phyloP scores from a whole-genome alignment of 2,113 vertebrate species.

The Cepphus grylle region DNA sequence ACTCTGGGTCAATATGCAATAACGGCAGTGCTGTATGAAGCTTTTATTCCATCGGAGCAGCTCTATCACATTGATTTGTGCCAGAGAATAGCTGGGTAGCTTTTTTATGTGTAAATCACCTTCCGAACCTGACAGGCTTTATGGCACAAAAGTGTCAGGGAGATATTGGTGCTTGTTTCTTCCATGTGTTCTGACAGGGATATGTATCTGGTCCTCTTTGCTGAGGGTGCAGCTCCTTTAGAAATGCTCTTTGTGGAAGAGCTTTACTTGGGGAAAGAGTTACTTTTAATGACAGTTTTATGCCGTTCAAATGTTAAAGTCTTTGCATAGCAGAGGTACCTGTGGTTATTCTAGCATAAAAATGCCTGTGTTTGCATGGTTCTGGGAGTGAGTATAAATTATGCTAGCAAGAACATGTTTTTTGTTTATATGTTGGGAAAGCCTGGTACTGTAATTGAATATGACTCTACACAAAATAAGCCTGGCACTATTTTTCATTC shows the following conservation, averaged over 20 bases:
- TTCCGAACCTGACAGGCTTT: background rate
- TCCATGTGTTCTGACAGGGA: background rate
- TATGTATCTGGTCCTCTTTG: background rate
- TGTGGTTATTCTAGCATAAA: background rate
- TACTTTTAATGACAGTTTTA: background rate
- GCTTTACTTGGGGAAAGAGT: background rate
- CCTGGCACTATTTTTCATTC: background rate
- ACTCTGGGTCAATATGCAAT: conserved; percentile 7
- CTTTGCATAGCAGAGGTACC: background rate
- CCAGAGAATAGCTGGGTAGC: background rate
- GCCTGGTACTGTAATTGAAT: background rate
- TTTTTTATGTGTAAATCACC: background rate
- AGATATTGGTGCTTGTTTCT: background rate
- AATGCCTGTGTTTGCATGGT: background rate
- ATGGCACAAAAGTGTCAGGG: background rate
- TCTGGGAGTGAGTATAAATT: background rate
- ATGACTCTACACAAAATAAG: background rate
- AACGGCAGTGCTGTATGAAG: background rate
- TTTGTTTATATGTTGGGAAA: background rate
- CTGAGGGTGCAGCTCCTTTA: background rate
- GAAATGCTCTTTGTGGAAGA: background rate
- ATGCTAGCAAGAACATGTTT: background rate
- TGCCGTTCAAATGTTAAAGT: background rate
- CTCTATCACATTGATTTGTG: background rate
- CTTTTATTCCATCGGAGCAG: background rate